Conservation (phyloP, 2,888 invertebrate species). For the Lasius fuliginosus region DNA sequence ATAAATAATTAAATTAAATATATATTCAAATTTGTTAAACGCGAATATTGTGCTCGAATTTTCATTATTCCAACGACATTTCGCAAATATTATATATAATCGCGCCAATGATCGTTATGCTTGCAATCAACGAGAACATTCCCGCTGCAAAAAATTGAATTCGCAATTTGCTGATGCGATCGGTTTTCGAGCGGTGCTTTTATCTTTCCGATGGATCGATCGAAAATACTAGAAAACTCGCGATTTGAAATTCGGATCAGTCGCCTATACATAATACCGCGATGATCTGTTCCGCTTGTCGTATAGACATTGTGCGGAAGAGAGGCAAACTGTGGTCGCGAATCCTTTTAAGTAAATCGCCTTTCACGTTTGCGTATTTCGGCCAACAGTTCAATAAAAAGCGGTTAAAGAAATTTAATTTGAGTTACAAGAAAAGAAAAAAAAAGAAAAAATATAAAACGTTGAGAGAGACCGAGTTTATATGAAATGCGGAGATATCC, state of each 20-base stretch:
- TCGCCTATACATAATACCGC: neutral
- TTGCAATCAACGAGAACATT: neutral
- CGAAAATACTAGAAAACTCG: constrained; percentile 48
- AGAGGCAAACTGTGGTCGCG: constrained; percentile 1
- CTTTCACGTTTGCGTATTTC: neutral
- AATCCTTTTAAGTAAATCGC: constrained; percentile 25
- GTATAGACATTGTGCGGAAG: neutral
- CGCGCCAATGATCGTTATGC: neutral
- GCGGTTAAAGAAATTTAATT: neutral
- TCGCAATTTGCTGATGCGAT: constrained; percentile 24
- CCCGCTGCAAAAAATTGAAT: constrained; percentile 7
- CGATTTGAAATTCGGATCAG: constrained; percentile 57
- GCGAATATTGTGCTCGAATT: neutral
- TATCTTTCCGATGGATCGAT: constrained; percentile 55
- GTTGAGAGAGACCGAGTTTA: neutral
- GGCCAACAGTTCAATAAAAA: neutral
- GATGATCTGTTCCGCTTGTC: constrained; percentile 15
- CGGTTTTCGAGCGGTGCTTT: constrained; percentile 10
- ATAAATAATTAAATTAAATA: constrained; percentile 3
- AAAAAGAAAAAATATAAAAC: neutral
- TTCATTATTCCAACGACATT: constrained; percentile 1
- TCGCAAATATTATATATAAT: constrained; percentile 3
- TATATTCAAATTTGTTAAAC: neutral
- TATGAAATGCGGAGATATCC: neutral
- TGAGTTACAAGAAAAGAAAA: neutral